phyloP scores from a whole-genome alignment of 2,888 invertebrate species.

The Elmis aenea region DNA sequence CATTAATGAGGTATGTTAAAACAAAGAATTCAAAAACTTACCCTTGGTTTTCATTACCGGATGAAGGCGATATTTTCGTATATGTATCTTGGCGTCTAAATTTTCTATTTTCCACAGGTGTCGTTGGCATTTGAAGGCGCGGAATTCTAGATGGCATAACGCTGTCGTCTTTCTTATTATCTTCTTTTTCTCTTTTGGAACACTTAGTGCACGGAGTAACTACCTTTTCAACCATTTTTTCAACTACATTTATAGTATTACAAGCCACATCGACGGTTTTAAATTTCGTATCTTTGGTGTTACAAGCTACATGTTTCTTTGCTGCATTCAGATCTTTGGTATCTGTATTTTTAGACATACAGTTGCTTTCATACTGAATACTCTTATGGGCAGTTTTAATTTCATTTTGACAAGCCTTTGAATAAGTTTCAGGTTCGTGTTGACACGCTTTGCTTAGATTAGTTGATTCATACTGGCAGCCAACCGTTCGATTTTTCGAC shows the following conservation, averaged over 20 bases:
- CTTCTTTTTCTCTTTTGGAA: conserved; percentile 31
- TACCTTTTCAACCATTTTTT: too few species aligned
- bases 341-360: conserved; percentile 35
- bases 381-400: conserved; percentile 32
- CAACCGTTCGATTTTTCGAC: conserved; percentile 50
- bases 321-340: conserved; percentile 34
- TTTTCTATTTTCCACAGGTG: conserved; percentile 41
- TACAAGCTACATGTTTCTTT: conserved; percentile 31
- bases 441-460: conserved; percentile 29
- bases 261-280: conserved; percentile 27
- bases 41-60: conserved; percentile 19
- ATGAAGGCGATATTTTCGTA: conserved; percentile 38
- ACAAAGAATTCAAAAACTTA: conserved; percentile 23
- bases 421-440: conserved; percentile 28
- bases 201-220: conserved; percentile 31
- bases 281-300: conserved; percentile 28
- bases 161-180: conserved; percentile 26
- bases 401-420: conserved; percentile 37
- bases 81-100: conserved; percentile 46
- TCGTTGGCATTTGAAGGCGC: conserved; percentile 36
- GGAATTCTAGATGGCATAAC: conserved; percentile 41
- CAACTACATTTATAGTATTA: conserved; percentile 22
- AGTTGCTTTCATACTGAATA: conserved; percentile 34
- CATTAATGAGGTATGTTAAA: not conserved
- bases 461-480: conserved; percentile 38